A percentile compares a stretch with the other conserved stretches of the same genome.
Evolutionary conservation across 2,797 vertebrate species (phyloP).

Genomic region (Rhadinocentrus ornatus): DNA sequence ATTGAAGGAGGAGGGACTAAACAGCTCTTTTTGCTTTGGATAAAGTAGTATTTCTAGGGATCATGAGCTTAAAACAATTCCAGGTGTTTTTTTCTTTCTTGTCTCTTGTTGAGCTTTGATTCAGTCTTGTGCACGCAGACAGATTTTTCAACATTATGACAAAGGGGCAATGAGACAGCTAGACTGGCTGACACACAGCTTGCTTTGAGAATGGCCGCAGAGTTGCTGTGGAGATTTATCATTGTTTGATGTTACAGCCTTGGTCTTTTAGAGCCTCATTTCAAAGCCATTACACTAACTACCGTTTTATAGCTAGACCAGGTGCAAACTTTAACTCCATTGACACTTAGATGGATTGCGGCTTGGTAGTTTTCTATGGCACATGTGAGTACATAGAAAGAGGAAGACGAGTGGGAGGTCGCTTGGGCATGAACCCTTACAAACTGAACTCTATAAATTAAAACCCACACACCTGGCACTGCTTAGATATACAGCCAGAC

Average conservation of each 20-base stretch:
- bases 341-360: slow-evolving; percentile 34
- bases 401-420: slow-evolving; percentile 14
- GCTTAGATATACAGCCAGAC: slow-evolving; percentile 46
- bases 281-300: slow-evolving; percentile 65
- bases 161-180: slow-evolving; percentile 8
- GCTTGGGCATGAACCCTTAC: slow-evolving; percentile 38
- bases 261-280: slow-evolving; percentile 51
- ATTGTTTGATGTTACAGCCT: slow-evolving; percentile 50
- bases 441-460: slow-evolving; percentile 51
- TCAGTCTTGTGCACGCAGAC: slow-evolving; percentile 11
- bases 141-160: background rate
- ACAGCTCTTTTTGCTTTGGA: slow-evolving; percentile 21
- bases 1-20: slow-evolving; percentile 24
- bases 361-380: slow-evolving; percentile 27
- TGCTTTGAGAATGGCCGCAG: slow-evolving; percentile 22
- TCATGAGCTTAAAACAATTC: slow-evolving; percentile 3
- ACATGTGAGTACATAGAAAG: slow-evolving; percentile 7
- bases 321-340: slow-evolving; percentile 58
- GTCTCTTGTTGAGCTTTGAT: slow-evolving; percentile 17
- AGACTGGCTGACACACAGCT: slow-evolving; percentile 9
- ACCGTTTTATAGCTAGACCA: slow-evolving; percentile 61
- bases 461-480: slow-evolving; percentile 58
- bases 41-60: background rate
- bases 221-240: slow-evolving; percentile 41
- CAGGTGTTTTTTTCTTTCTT: background rate